Conservation (phyloP, 2,113 vertebrate genomes). For the Brachyhypopomus occidentalis region DNA sequence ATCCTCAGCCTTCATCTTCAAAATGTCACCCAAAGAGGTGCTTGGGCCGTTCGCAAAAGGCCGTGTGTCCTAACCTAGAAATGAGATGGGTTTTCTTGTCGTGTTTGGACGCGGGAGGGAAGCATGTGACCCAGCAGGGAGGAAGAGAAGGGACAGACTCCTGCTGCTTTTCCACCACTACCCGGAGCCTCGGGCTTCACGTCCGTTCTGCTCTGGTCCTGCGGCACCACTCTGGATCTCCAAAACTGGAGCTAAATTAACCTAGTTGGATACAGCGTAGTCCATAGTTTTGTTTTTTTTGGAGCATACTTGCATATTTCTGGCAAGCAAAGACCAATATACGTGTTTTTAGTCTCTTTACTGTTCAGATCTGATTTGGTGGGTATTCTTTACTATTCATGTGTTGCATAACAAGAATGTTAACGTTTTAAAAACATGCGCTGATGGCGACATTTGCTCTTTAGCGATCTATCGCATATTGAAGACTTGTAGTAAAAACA, state of each 20-base stretch:
- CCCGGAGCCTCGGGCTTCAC: neutral
- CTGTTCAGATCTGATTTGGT: neutral
- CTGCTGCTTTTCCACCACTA: constrained; percentile 9
- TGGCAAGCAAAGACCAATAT: neutral
- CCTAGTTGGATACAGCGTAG: neutral
- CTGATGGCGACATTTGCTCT: neutral
- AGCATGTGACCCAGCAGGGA: neutral
- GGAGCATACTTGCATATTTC: too few species aligned
- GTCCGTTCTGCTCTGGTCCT: neutral
- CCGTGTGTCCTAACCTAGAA: neutral
- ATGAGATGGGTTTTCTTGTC: neutral
- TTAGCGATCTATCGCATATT: neutral
- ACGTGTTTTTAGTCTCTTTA: neutral
- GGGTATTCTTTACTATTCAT: neutral
- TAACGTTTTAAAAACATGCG: neutral
- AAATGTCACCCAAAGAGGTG: constrained; percentile 44
- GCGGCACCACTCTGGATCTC: neutral
- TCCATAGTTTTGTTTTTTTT: neutral
- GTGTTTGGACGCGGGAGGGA: neutral
- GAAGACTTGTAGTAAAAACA: neutral
- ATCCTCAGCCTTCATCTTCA: constrained; percentile 38
- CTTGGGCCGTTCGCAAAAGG: constrained; percentile 19
- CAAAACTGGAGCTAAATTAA: neutral
- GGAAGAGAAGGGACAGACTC: neutral
- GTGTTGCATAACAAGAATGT: neutral